Evolutionary conservation across 2,888 invertebrate genomes (phyloP).

Genomic region (Megastigmus dorsalis): DNA sequence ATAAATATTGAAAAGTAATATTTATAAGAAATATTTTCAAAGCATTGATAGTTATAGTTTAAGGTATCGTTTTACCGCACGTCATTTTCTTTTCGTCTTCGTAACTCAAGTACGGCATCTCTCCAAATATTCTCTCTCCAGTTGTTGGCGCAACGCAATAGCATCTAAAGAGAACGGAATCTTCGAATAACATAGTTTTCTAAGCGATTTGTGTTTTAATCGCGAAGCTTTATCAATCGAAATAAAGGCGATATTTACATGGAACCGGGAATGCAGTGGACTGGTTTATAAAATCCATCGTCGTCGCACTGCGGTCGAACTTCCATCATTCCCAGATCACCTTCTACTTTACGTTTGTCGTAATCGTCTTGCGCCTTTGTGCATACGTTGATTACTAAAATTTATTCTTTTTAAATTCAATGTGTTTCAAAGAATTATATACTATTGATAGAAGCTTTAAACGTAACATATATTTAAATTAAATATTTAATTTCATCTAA

Average conservation of each 20-base stretch:
- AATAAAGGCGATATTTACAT: too few relatives aligned
- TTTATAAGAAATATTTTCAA: too few relatives aligned
- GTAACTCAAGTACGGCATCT: conserved; percentile 75
- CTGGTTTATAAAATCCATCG: conserved; percentile 78
- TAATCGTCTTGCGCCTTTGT: conserved; percentile 69
- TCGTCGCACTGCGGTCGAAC: conserved; percentile 79
- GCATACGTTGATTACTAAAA: conserved; percentile 67
- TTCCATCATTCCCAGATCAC: conserved; percentile 76
- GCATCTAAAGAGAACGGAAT: conserved; percentile 75
- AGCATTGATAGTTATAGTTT: too few relatives aligned
- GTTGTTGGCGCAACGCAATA: conserved; percentile 79
- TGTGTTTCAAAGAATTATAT: too few relatives aligned
- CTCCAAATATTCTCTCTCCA: conserved; percentile 83
- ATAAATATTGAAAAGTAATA: too few relatives aligned
- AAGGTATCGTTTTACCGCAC: conserved; percentile 81
- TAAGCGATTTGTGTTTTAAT: too few relatives aligned
- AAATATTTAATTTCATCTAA: too few relatives aligned
- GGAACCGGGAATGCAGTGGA: conserved; percentile 81
- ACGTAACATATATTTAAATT: not conserved
- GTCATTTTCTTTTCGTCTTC: conserved; percentile 75
- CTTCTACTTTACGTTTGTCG: conserved; percentile 75
- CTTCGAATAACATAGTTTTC: not conserved
- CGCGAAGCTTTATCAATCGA: too few relatives aligned
- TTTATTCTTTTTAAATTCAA: too few relatives aligned
- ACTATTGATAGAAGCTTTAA: too few relatives aligned